Percentiles rank a stretch among this genome's conserved stretches.
Evolutionary conservation across 2,888 invertebrate species (phyloP).

Genomic region (Phrixothrix hirtus): DNA sequence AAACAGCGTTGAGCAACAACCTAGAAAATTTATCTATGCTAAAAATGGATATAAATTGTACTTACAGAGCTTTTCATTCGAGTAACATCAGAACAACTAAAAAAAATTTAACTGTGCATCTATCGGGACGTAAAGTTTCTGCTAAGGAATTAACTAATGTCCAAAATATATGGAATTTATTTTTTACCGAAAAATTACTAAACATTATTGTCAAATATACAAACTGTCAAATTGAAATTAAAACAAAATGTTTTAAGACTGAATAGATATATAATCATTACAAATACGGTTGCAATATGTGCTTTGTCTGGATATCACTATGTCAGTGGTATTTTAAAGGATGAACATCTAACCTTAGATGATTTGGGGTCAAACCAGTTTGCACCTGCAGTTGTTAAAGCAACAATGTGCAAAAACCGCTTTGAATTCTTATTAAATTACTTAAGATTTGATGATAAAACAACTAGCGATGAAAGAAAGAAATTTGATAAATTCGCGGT

Average conservation of each 20-base stretch:
- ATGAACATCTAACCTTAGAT: background rate
- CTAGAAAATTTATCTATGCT: too few relatives aligned
- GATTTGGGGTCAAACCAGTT: conserved; percentile 4
- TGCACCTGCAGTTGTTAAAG: background rate
- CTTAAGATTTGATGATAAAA: conserved; percentile 4
- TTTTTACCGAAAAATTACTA: conserved; percentile 1
- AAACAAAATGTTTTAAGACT: background rate
- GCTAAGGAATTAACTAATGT: conserved; percentile 1
- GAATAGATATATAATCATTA: background rate
- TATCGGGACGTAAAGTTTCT: conserved; percentile 1
- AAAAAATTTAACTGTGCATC: conserved; percentile 2
- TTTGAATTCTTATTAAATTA: conserved; percentile 1
- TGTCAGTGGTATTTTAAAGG: conserved; percentile 4
- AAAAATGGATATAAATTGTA: conserved; percentile 6
- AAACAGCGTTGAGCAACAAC: too few relatives aligned
- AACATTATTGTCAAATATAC: conserved; percentile 4
- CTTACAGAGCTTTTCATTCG: background rate
- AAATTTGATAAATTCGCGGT: background rate
- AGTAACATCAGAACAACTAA: conserved; percentile 1
- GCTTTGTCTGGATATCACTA: conserved; percentile 4
- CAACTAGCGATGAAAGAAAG: background rate
- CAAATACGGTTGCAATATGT: background rate
- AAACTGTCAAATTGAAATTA: background rate
- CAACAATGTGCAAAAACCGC: conserved; percentile 3
- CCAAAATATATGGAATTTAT: conserved; percentile 1